A percentile compares a stretch with the other conserved stretches of the same genome.
phyloP scores from a whole-genome alignment of 1,140 invertebrate species.

The Heliconius hermathena region DNA sequence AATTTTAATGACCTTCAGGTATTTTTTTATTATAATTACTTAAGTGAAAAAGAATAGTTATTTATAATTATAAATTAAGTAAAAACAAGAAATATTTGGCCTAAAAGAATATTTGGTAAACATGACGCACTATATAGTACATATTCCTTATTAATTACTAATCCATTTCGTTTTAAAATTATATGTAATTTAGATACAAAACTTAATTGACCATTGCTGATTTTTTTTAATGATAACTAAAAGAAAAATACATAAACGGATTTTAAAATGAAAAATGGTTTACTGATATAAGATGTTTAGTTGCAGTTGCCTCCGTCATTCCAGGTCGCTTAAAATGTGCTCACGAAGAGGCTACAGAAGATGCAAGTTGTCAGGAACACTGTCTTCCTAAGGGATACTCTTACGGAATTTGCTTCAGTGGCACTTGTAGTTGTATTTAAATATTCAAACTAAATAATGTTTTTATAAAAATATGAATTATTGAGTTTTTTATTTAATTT shows the following conservation, averaged over 20 bases:
- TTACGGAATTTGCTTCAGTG: slow-evolving; percentile 62
- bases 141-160: no score
- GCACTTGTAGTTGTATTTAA: slow-evolving; percentile 64
- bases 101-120: not conserved
- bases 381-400: slow-evolving; percentile 68
- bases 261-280: not conserved
- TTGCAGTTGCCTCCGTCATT: slow-evolving; percentile 9
- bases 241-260: no score
- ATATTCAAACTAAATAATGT: not conserved
- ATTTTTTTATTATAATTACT: not conserved
- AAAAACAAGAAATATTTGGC: not conserved
- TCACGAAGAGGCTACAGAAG: slow-evolving; percentile 56
- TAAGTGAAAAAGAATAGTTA: not conserved
- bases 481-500: no score
- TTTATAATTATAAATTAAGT: not conserved
- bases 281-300: not conserved
- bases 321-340: slow-evolving; percentile 50
- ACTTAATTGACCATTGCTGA: no score
- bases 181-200: no score
- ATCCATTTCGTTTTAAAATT: no score
- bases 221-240: no score
- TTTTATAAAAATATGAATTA: no score
- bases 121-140: not conserved
- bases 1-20: not conserved
- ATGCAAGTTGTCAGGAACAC: slow-evolving; percentile 53